Base-by-base conservation (phyloP, 2,113 vertebrate species). In the Elephas maximus region DNA sequence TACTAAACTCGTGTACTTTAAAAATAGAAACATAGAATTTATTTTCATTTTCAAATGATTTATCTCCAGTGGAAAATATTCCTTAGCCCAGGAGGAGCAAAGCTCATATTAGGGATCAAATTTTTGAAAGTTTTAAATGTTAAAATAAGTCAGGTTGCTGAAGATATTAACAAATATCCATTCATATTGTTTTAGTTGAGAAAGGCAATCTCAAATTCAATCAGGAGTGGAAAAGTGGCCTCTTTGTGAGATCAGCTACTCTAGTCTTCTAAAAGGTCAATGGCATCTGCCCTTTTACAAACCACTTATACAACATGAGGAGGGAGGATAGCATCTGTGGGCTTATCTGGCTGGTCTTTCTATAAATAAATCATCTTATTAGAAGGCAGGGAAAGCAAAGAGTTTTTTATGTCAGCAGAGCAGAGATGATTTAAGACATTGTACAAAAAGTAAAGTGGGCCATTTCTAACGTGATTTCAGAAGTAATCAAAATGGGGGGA, bases 131-230 rank as follows among this genome's bases (percentile, higher is more conserved):
- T n/a, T 97, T 65, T 94, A 60, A 3, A 63, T 78, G 18, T 79
- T 93, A 84, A 93, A 82, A 86, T 87, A n/a, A 53, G 15, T 69
- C 33, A 79, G 37, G 28, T 45, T 91, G 77, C 48, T 73, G 33
- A 89, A 95, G 51, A 23, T 21, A 45, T 67, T 80, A 90, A 30
- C 6, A 85, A 51, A 1, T 10, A n/a, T 41, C 2, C 45, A 74
- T 67, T 94, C 51, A 63, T 79, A 81, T 84, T 94, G 45, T 0
- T 33, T 95, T 41, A 92, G 67, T 53, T 63, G 92, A 97, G 86
- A 96, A 95, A 95, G 53, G n/a, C 78, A 86, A 96, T 95, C 81
- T 97, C 77, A 86, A 18, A 89, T 96, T n/a, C 73, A 95, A 78
- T 79, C 33, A 80, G 86, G 48, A 80, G 82, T 51, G 90, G 17